Conservation (phyloP, 2,797 vertebrate genomes). For the Coracias cyanogaster region DNA sequence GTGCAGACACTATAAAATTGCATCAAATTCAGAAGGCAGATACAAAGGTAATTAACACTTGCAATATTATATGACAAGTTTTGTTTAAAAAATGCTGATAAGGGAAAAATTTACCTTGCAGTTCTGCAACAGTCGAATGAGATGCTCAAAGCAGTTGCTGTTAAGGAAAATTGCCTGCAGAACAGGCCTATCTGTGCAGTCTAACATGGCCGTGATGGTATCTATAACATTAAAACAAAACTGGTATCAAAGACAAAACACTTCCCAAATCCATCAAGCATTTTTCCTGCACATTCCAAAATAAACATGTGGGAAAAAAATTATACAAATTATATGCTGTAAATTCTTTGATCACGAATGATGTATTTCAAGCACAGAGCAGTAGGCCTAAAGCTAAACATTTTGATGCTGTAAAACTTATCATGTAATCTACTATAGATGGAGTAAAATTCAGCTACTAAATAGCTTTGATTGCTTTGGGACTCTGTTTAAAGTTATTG, state of each 20-base stretch:
- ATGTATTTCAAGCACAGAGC: not conserved
- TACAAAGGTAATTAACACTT: not conserved
- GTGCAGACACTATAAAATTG: not conserved
- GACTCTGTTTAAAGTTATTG: not conserved
- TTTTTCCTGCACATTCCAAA: not conserved
- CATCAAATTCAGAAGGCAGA: not conserved
- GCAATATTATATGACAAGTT: not conserved
- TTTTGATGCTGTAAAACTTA: not conserved
- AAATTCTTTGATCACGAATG: not conserved
- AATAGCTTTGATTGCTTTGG: not conserved
- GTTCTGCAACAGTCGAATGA: slow-evolving; percentile 94
- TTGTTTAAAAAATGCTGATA: not conserved
- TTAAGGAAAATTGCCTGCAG: slow-evolving; percentile 98
- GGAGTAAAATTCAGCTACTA: not conserved
- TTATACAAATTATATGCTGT: not conserved
- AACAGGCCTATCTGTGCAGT: slow-evolving; percentile 94
- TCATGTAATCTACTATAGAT: not conserved
- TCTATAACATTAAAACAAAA: slow-evolving; percentile 81
- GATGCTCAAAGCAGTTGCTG: slow-evolving; percentile 98
- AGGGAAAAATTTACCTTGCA: slow-evolving; percentile 89
- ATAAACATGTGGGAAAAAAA: not conserved
- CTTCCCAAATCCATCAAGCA: not conserved
- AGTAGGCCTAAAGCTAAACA: not conserved
- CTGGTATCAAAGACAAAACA: slow-evolving; percentile 18
- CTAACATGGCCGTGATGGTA: slow-evolving; percentile 96